Evolutionary conservation across 2,797 vertebrate genomes (phyloP), one percentile per base, ranked within the genome.

Genomic region (Nannoperca australis): DNA sequence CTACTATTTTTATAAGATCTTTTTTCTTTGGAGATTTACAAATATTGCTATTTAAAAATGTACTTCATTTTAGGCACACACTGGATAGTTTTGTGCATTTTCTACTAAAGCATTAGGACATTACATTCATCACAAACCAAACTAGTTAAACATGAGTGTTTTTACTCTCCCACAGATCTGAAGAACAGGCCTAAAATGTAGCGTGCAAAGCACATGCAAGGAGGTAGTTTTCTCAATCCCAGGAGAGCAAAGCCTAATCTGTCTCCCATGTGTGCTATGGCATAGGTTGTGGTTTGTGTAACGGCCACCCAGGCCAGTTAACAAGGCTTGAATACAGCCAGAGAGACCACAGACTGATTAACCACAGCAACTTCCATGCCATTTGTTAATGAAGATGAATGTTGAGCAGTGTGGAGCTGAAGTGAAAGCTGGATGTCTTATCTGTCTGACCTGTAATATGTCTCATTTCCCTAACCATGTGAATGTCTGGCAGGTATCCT

Each of bases 401-500:
- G 80, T 67, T 82, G 87, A 73, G 67, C 69, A 72, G 62, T 2
- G 22, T 42, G 58, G 67, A 40, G 82, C 22, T 64, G 27, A 78
- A 63, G 50, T 51, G 86, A 34, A 82, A 71, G 38, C 88, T 78
- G 45, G 32, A 80, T 82, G 93, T 85, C 75, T 88, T 83, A 85
- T 87, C 82, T 72, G 58, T 73, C 32, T 8, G 34, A 34, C 22
- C 82, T 81, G 58, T 76, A 34, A 58, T 71, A 55, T 70, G 69
- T 86, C 47, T 87, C 53, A 27, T 61, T 84, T 60, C 53, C 27
- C 70, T 68, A 36, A 71, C 36, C 61, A n/a, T 81, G 69, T 86
- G 70, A 85, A 32, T 86, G 82, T 88, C 84, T 94, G 94, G 71
- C 95, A 99, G 98, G 97, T 95, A 97, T 99, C 90, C 95, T 99